Conservation (phyloP, 2,888 invertebrate genomes). For the Cosmopolites sordidus region DNA sequence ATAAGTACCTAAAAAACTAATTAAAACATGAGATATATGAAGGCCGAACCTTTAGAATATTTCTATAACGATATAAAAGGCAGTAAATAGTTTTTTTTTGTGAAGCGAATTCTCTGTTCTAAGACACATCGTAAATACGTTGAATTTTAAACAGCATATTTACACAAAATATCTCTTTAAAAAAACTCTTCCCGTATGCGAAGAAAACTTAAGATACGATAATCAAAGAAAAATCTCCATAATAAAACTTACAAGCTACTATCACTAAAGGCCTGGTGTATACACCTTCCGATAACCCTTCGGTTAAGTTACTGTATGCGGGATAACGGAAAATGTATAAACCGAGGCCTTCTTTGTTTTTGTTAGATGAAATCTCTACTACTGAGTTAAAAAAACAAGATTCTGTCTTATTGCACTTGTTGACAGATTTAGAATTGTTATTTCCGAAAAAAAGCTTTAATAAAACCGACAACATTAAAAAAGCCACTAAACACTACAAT, state of each 20-base stretch:
- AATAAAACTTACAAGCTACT: constrained; percentile 23
- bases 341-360: constrained; percentile 3
- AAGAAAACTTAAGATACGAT: constrained; percentile 6
- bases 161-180: too few relatives aligned
- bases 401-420: constrained; percentile 9
- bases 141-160: too few relatives aligned
- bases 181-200: too few relatives aligned
- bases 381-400: too few relatives aligned
- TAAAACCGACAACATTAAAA: too few relatives aligned
- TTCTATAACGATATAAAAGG: constrained; percentile 6
- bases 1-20: constrained; percentile 2
- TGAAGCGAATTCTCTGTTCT: constrained; percentile 13
- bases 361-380: neutral
- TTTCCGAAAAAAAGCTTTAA: too few relatives aligned
- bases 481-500: too few relatives aligned
- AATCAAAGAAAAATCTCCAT: constrained; percentile 5
- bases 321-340: constrained; percentile 5
- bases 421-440: too few relatives aligned
- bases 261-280: constrained; percentile 19
- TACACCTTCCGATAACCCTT: constrained; percentile 3
- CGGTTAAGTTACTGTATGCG: neutral
- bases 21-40: neutral
- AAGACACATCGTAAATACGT: too few relatives aligned
- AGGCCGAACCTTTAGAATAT: neutral
- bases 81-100: constrained; percentile 19